Percentiles rank a stretch among this genome's conserved stretches.
phyloP scores from a whole-genome alignment of 1,140 invertebrate species.

The Galendromus occidentalis region DNA sequence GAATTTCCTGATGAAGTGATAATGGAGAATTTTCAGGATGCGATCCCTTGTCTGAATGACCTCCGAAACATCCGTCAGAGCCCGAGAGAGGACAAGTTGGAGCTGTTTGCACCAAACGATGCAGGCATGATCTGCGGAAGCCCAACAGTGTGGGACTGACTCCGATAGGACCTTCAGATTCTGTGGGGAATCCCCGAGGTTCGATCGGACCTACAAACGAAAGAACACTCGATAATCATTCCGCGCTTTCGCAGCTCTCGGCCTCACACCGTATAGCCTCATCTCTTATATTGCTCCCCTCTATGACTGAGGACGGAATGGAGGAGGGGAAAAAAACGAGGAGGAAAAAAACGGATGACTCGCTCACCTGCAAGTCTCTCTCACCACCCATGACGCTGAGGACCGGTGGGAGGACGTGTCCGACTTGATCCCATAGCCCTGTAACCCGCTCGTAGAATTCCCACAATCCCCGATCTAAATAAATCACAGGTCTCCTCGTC shows the following conservation, averaged over 20 bases:
- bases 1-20: slow-evolving; percentile 3
- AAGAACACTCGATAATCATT: no score
- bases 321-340: not conserved
- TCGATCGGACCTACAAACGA: not conserved
- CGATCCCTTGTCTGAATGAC: not conserved
- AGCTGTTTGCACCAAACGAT: slow-evolving; percentile 84
- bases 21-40: not conserved
- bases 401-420: not conserved
- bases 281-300: no score
- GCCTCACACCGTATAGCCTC: not conserved
- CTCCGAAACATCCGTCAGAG: slow-evolving; percentile 47
- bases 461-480: not conserved
- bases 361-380: not conserved
- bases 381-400: slow-evolving; percentile 2
- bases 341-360: not conserved
- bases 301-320: no score
- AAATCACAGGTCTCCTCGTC: not conserved
- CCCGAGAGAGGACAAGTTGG: slow-evolving; percentile 49
- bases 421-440: not conserved
- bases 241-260: no score
- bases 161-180: not conserved
- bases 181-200: not conserved
- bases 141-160: slow-evolving; percentile 33
- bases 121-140: slow-evolving; percentile 63
- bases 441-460: not conserved